Conservation (phyloP, 2,797 vertebrate genomes). For the Mallotus villosus region DNA sequence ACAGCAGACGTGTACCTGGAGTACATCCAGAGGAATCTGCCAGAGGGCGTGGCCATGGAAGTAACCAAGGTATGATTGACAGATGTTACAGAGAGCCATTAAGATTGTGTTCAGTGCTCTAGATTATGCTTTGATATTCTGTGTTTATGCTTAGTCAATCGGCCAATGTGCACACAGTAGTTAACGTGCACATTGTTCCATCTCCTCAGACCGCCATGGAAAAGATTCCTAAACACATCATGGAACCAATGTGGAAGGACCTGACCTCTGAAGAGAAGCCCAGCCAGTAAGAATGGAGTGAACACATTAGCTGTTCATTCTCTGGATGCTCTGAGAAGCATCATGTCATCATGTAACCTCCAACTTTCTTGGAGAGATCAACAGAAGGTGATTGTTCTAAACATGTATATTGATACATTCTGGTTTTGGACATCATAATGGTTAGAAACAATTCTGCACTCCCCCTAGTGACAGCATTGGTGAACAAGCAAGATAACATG, state of each 20-base stretch:
- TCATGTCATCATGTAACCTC: neutral
- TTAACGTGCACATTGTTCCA: conserved; percentile 8
- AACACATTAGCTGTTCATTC: neutral
- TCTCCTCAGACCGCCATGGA: conserved; percentile 81
- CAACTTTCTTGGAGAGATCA: neutral
- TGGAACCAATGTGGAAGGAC: conserved; percentile 82
- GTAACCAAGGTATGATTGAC: conserved; percentile 82
- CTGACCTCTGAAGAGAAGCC: conserved; percentile 58
- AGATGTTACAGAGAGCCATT: neutral
- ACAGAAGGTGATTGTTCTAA: neutral
- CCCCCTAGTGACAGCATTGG: too few relatives aligned
- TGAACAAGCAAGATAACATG: too few relatives aligned
- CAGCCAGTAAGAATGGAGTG: conserved; percentile 59
- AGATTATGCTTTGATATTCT: neutral
- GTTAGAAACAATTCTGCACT: neutral
- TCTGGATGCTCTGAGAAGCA: neutral
- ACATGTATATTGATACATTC: neutral
- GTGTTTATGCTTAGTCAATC: neutral
- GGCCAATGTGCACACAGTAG: too few relatives aligned
- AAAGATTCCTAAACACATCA: conserved; percentile 89
- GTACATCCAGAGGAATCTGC: conserved; percentile 95
- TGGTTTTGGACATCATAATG: neutral
- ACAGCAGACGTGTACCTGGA: conserved; percentile 90
- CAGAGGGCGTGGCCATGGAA: conserved; percentile 95
- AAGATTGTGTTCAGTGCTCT: neutral